Base-by-base conservation (phyloP, 2,888 invertebrate genomes). In the Amphipoea lucens region DNA sequence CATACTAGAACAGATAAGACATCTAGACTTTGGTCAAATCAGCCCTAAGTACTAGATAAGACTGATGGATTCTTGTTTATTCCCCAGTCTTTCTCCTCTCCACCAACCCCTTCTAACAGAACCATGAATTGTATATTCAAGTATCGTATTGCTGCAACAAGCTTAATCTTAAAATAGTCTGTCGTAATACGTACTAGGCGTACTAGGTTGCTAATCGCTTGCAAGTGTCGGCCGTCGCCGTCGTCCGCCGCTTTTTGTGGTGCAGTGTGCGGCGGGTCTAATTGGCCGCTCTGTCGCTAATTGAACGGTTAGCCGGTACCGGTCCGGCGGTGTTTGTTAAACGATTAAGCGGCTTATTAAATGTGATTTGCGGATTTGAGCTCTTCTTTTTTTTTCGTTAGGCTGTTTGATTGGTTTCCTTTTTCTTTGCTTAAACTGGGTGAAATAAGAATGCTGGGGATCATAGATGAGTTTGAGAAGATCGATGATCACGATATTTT, bases 291-390 rank as follows among this genome's bases (percentile, higher is more conserved):
- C 91, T 90, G 92, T 93, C 92, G 91, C 94, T 96, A 96, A 96
- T 95, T 96, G 95, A 94, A 94, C 94, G 94, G 93, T 95, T 93
- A 93, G 90, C 92, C 89, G 88, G 89, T 92, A 94, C 94, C 93
- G 93, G 93, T 91, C 88, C 86, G 76, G 85, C 90, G 87, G 90
- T 94, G 93, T 95, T 95, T 94, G 94, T 92, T 92, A 90, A 93
- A 84, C 93, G 93, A 95, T 95, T 94, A 93, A 90, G 89, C 90
- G 91, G 90, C 89, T 92, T 92, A 92, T 93, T 92, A 92, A 89
- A 92, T 90, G 90, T 90, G 90, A 90, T 90, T 92, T 91, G 91
- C 82, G 76, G 79, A 83, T 79, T 76, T 79, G 80, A 85, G 84
- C 82, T 87, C 82, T 86, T 36, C 36, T 36, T 79, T 82, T 81